Evolutionary conservation across 2,888 invertebrate genomes (phyloP), one percentile per base, ranked within the genome.

Genomic region (Parnassius orleans): DNA sequence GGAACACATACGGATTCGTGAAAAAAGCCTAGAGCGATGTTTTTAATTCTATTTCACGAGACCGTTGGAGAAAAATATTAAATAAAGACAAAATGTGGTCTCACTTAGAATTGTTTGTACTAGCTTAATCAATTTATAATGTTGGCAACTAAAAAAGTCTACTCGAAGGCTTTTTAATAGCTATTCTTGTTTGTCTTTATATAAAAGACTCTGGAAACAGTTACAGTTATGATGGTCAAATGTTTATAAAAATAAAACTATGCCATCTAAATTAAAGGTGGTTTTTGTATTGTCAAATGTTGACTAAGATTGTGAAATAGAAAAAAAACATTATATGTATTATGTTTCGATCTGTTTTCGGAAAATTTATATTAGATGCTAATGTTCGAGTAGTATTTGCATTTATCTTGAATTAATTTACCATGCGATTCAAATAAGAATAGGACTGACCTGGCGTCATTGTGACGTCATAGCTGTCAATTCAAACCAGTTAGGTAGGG

Each of bases 1-100:
- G 95, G 94, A 94, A 95, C 77, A 86, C 93, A 15, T 94, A 94
- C 78, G 96, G 96, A 2, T 92, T 93, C 56, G 93, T 90, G 24
- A 93, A 94, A 72, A 87, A 89, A 56, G 68, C 86, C 75, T 90
- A 86, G 74, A 67, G 12, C n/a, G 19, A 33, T 12, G 9, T 24
- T 51, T 10, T 9, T 51, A 11, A 15, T 43, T 43, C 41, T n/a
- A 48, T 14, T 14, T 14, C 7, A 48, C 48, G 9, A 14, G 48
- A 48, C 11, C 14, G 48, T 48, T 14, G 33, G 33, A 33, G 33
- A 33, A 33, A 24, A 33, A 33, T 33, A 33, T 33, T 33, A 5
- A 33, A 33, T 33, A 33, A 33, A 33, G 0, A 33, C 43, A 10
- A 43, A 11, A 43, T 43, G 1, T 14, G 46, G 15, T 10, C 47